Percentiles rank a stretch among this genome's conserved stretches.
phyloP scores from a whole-genome alignment of 2,888 invertebrate genomes.

The Germaria angustata region DNA sequence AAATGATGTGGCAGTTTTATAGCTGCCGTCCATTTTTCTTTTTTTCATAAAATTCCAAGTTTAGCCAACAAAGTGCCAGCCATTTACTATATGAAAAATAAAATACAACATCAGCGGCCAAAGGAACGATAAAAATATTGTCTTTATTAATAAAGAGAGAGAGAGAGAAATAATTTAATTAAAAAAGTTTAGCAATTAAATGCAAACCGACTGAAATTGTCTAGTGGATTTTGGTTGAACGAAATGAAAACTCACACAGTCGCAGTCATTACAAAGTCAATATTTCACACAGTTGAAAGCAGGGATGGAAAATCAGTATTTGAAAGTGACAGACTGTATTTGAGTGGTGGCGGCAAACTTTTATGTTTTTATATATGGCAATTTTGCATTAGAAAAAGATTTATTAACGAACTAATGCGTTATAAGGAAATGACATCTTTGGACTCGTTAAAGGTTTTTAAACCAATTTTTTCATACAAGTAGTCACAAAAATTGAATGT shows the following conservation, averaged over 20 bases:
- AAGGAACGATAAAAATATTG: conserved; percentile 12
- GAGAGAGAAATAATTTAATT: conserved; percentile 67
- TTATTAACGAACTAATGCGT: no score
- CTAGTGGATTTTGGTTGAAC: conserved; percentile 49
- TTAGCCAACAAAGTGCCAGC: conserved; percentile 28
- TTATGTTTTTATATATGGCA: neutral
- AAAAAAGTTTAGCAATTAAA: conserved; percentile 71
- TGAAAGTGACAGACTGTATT: neutral
- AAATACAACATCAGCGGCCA: neutral
- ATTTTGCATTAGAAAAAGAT: neutral
- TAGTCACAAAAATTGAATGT: no score
- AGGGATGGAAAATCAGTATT: neutral
- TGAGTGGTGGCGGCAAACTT: neutral
- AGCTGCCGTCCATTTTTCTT: conserved; percentile 22
- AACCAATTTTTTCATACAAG: no score
- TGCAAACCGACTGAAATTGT: conserved; percentile 62
- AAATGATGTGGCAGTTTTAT: conserved; percentile 59
- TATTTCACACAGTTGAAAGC: neutral
- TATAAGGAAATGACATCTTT: no score
- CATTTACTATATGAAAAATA: neutral
- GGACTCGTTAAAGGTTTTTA: no score
- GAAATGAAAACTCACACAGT: conserved; percentile 1
- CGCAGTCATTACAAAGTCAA: neutral
- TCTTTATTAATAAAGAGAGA: conserved; percentile 4
- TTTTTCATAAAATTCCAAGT: conserved; percentile 1